A percentile compares a stretch with the other conserved stretches of the same genome.
Conservation (phyloP, 37 sponge, comb jelly and placozoan genomes). For the Halisarca cf. caerulea region DNA sequence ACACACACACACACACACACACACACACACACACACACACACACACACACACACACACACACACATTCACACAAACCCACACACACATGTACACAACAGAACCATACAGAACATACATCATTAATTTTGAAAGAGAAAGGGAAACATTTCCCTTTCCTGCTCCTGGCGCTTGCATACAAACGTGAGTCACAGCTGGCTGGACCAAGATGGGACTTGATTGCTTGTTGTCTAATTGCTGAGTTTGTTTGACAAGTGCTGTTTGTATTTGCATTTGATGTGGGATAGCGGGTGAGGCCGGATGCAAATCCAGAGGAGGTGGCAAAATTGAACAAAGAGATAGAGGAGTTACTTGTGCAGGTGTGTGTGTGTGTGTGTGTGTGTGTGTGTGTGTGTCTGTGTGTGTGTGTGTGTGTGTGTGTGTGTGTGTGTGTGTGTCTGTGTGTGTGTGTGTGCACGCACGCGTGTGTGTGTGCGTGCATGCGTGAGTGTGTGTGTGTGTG, state of each 20-base stretch:
- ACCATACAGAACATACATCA: too few species aligned
- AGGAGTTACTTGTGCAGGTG: background rate
- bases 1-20: too few species aligned
- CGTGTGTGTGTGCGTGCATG: slow-evolving; percentile 1
- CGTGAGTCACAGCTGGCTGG: background rate
- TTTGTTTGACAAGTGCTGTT: background rate
- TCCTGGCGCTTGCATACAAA: background rate
- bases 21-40: too few species aligned
- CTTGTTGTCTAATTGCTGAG: background rate
- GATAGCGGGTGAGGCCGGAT: background rate
- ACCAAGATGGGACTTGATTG: background rate
- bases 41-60: too few species aligned
- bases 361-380: slow-evolving; percentile 3
- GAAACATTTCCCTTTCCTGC: background rate
- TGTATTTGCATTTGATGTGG: background rate
- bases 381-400: slow-evolving; percentile 21
- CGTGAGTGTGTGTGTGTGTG: slow-evolving; percentile 14
- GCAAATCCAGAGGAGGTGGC: background rate
- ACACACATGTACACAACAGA: too few species aligned
- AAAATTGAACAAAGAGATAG: background rate
- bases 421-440: slow-evolving; percentile 30
- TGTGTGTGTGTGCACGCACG: background rate
- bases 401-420: slow-evolving; percentile 28
- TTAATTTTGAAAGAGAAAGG: background rate
- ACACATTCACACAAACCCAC: too few species aligned